Percentiles rank a stretch among this genome's conserved stretches.
phyloP scores from a whole-genome alignment of 2,113 vertebrate species.

The Glaucomys volans region DNA sequence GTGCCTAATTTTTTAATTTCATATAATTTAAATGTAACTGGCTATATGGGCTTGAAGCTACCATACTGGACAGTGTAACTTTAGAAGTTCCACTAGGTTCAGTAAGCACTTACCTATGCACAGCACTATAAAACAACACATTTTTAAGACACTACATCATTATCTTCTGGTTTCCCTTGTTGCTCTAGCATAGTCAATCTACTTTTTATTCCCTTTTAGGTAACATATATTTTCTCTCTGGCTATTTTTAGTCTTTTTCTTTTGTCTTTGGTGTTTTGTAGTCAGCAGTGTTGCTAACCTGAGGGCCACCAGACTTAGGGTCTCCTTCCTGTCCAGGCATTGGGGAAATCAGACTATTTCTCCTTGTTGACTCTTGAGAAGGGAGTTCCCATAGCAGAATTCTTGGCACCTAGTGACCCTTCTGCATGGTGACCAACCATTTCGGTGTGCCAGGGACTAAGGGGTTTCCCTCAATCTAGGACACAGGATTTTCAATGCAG shows the following conservation, averaged over 20 bases:
- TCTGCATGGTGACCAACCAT: neutral
- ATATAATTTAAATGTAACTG: neutral
- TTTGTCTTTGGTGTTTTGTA: neutral
- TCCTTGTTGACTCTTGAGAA: neutral
- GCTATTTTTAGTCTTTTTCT: neutral
- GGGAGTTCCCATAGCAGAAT: neutral
- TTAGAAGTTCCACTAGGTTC: neutral
- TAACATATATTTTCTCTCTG: neutral
- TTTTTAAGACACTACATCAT: neutral
- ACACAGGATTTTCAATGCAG: neutral
- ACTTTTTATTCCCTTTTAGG: neutral
- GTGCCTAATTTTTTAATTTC: neutral
- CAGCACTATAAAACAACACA: too few species aligned
- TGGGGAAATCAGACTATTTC: neutral
- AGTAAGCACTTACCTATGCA: neutral
- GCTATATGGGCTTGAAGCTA: neutral
- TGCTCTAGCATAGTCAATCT: neutral
- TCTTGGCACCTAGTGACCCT: neutral
- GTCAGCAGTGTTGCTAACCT: neutral
- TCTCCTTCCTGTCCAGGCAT: neutral
- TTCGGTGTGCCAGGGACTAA: neutral
- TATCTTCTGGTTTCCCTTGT: neutral
- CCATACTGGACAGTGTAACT: neutral
- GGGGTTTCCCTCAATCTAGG: neutral
- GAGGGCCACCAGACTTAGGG: neutral